Evolutionary conservation across 1,140 invertebrate species (phyloP), one percentile per base, ranked within the genome.

Genomic region (Lepidostoma basale): DNA sequence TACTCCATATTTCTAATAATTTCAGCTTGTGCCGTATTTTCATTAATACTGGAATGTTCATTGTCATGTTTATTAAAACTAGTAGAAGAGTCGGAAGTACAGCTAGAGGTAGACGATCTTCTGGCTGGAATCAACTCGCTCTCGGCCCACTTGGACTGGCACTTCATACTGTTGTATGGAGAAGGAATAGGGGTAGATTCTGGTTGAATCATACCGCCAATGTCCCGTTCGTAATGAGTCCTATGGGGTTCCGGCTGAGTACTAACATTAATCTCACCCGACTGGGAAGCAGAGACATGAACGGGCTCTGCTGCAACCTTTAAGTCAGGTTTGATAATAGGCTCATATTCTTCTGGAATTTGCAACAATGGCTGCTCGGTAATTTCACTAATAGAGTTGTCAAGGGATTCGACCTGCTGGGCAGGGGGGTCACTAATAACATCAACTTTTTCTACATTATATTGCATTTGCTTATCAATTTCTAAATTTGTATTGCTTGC

Each of bases 141-240:
- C 68, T 91, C 90, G 3, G 88, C 85, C 89, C 89, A 91, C 74
- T 90, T 88, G 9, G 88, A 86, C 74, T 87, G 85, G n/a, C 81
- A 84, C 22, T 85, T 79, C 1, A 85, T 75, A 63, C 88, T 85
- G 33, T 85, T 84, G 69, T 90, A 90, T 1, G 89, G 89, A 6
- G 88, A 90, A 10, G 86, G 85, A 65, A 85, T 84, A 4, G 85
- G 84, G 26, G 86, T 85, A 66, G 87, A 88, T 69, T 89, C 88
- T 42, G 81, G 79, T 68, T 84, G 81, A n/a, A 82, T 54, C 49
- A 59, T 39, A 20, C 28, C 39, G 26, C 77, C 77, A 64, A 80
- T 78, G 56, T 82, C 81, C 63, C 79, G 81, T 22, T 83, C 81
- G 70, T 78, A 82, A 36, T 78, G 77, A 33, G 52, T 36, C 16